Evolutionary conservation across 2,113 vertebrate species (phyloP).

Genomic region (Pachycephala philippinensis): DNA sequence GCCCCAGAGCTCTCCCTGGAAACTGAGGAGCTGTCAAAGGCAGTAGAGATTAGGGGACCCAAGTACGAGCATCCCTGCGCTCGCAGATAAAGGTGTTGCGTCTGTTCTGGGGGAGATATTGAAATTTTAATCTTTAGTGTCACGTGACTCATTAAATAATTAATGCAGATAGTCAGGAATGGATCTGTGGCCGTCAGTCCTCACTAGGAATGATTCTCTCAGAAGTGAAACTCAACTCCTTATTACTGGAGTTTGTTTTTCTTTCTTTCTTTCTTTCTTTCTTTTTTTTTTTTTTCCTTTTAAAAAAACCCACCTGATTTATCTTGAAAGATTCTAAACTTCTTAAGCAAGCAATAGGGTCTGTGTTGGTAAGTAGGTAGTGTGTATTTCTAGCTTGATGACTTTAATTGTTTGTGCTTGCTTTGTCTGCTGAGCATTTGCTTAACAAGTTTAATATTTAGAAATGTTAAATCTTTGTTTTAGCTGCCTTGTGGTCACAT

Average conservation of each 20-base stretch:
- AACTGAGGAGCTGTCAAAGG: constrained; percentile 29
- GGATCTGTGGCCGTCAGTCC: constrained; percentile 83
- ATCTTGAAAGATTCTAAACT: constrained; percentile 71
- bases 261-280: neutral
- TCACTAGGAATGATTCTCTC: constrained; percentile 87
- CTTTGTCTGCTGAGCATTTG: constrained; percentile 60
- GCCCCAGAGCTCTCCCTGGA: neutral
- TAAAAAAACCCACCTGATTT: constrained; percentile 10
- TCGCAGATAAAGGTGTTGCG: constrained; percentile 73
- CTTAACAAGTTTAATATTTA: constrained; percentile 64
- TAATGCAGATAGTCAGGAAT: constrained; percentile 89
- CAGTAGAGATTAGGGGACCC: constrained; percentile 17
- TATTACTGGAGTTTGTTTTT: constrained; percentile 69
- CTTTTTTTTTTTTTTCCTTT: too few relatives aligned
- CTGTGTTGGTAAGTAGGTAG: constrained; percentile 58
- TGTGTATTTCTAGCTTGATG: constrained; percentile 62
- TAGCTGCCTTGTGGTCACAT: constrained; percentile 65
- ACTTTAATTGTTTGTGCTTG: constrained; percentile 67
- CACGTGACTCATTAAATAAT: constrained; percentile 97
- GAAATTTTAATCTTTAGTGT: constrained; percentile 88
- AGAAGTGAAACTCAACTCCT: constrained; percentile 80
- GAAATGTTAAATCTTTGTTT: constrained; percentile 69
- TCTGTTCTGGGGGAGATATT: constrained; percentile 72
- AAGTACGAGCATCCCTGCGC: constrained; percentile 4
- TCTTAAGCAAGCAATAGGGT: constrained; percentile 66